Percentiles rank a stretch among this genome's conserved stretches.
phyloP scores from a whole-genome alignment of 2,888 invertebrate species.

The Tenthredo mesomela region DNA sequence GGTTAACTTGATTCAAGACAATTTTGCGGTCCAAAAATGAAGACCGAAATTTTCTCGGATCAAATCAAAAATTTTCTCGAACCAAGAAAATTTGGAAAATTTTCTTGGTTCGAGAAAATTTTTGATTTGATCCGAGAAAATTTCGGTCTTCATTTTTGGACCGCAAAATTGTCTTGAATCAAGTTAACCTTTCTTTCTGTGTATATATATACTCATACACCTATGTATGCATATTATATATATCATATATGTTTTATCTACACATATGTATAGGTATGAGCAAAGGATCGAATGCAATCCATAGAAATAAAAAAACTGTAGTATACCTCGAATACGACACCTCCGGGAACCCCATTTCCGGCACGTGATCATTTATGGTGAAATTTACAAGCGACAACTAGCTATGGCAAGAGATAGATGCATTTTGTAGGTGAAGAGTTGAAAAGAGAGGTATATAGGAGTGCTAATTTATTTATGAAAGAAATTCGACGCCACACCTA shows the following conservation, averaged over 20 bases:
- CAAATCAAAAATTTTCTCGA: too few relatives aligned
- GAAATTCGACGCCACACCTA: slow-evolving; percentile 34
- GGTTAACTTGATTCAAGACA: too few relatives aligned
- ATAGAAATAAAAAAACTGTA: slow-evolving; percentile 21
- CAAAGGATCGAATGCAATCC: slow-evolving; percentile 24
- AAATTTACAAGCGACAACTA: slow-evolving; percentile 41
- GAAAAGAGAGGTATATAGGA: neutral
- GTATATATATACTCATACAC: too few relatives aligned
- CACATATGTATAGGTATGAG: neutral
- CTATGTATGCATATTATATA: neutral
- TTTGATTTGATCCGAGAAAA: too few relatives aligned
- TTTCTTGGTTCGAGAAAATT: too few relatives aligned
- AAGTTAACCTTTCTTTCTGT: too few relatives aligned
- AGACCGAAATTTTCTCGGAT: too few relatives aligned
- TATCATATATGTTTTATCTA: neutral
- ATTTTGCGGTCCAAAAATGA: too few relatives aligned
- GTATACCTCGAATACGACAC: slow-evolving; percentile 35
- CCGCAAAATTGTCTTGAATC: too few relatives aligned
- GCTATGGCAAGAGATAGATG: neutral
- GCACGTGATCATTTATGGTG: slow-evolving; percentile 42
- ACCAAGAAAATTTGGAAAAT: too few relatives aligned
- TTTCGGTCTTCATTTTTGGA: too few relatives aligned
- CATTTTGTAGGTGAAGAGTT: neutral
- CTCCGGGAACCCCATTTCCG: slow-evolving; percentile 37
- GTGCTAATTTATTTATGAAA: slow-evolving; percentile 50